Percentiles rank a stretch among this genome's conserved stretches.
phyloP scores from a whole-genome alignment of 2,113 vertebrate genomes.

The Lynx canadensis region DNA sequence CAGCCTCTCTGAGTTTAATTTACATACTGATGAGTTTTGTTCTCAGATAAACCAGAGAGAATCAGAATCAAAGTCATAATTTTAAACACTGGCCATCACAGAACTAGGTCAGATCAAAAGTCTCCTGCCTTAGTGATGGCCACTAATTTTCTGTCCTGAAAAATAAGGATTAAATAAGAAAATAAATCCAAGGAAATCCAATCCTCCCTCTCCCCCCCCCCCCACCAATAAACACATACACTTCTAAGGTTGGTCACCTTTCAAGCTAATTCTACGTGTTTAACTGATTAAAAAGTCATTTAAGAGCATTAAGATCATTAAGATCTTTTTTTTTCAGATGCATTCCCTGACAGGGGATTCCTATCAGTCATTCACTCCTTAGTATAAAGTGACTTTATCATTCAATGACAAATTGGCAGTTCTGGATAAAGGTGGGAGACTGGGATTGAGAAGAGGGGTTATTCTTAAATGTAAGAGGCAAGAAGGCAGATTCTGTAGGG shows the following conservation, averaged over 20 bases:
- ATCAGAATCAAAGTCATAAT: neutral
- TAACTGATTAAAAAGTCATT: neutral
- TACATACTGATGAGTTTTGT: neutral
- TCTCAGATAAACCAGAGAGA: neutral
- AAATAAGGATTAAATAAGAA: neutral
- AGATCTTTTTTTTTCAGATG: neutral
- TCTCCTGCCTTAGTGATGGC: neutral
- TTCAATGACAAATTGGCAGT: neutral
- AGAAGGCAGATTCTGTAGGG: neutral
- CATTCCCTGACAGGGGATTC: neutral
- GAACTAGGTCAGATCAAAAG: neutral
- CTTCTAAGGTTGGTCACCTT: neutral
- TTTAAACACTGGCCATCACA: neutral
- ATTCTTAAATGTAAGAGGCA: neutral
- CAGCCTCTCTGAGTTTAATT: neutral
- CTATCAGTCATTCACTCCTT: neutral
- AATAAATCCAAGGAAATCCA: neutral
- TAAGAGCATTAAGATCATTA: neutral
- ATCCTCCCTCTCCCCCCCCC: accelerated
- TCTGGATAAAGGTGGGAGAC: neutral
- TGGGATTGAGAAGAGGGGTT: neutral
- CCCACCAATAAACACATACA: neutral
- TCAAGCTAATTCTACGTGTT: conserved; percentile 28
- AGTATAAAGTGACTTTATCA: neutral
- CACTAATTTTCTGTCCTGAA: neutral